A percentile compares a stretch with the other conserved stretches of the same genome.
These are phyloP conservation scores for Hesperia comma DNA, from an alignment of 2,888 invertebrate species.

Conservation along the genomic window DNA sequence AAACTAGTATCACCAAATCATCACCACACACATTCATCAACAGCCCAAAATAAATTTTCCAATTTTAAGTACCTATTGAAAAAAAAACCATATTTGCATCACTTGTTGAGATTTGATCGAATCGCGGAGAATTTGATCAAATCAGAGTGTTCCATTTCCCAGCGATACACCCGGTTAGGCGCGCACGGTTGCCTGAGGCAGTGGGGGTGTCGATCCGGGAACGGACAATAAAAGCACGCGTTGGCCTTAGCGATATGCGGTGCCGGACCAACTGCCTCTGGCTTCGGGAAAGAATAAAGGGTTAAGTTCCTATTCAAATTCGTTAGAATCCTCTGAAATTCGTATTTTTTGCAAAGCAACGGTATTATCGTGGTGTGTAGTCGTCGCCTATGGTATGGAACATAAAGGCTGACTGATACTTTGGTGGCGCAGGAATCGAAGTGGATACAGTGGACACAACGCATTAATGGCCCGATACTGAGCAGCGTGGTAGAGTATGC, in stretches of 20 bases:
- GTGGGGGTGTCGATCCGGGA: slow-evolving; percentile 10
- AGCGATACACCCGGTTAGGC: slow-evolving; percentile 54
- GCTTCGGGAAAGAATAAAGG: slow-evolving; percentile 49
- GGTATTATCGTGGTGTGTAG: too few species aligned
- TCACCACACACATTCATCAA: too few species aligned
- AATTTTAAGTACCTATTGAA: too few species aligned
- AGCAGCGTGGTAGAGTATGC: too few species aligned
- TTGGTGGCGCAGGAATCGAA: too few species aligned
- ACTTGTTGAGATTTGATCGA: slow-evolving; percentile 44
- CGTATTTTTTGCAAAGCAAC: too few species aligned
- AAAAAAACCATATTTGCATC: slow-evolving; percentile 4
- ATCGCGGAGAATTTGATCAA: not conserved
- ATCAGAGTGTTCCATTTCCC: slow-evolving; percentile 55
- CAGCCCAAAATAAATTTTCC: too few species aligned
- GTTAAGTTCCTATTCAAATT: slow-evolving; percentile 2
- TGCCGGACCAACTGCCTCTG: slow-evolving; percentile 64
- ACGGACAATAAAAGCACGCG: slow-evolving; percentile 67
- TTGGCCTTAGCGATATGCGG: slow-evolving; percentile 75
- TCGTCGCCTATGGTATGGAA: too few species aligned
- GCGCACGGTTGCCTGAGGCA: slow-evolving; percentile 44
- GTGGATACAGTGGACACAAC: too few species aligned
- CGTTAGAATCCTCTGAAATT: not conserved
- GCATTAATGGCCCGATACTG: too few species aligned
- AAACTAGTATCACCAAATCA: too few species aligned
- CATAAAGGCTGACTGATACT: too few species aligned